These are phyloP conservation scores for Prenolepis imparis DNA, from an alignment of 2,888 invertebrate species.

Conservation along the genomic window DNA sequence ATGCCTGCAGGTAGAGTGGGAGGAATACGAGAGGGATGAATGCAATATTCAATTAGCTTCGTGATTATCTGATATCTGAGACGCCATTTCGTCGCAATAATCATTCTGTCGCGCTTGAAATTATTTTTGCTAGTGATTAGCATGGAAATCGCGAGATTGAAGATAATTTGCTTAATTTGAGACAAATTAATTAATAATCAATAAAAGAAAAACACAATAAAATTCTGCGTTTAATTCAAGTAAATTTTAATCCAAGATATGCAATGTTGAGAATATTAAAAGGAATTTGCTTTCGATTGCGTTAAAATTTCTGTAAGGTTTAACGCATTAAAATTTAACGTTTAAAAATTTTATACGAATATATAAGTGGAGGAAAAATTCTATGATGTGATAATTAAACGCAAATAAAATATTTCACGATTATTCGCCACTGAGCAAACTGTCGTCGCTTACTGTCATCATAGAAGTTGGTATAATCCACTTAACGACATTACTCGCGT, in stretches of 20 bases:
- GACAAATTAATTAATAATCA: background rate
- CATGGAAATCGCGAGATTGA: background rate
- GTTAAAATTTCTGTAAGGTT: background rate
- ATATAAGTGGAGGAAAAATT: background rate
- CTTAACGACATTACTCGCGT: conserved; percentile 25
- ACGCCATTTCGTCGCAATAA: conserved; percentile 48
- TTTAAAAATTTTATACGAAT: background rate
- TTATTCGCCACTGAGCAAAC: background rate
- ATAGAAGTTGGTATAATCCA: conserved; percentile 19
- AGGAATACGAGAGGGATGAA: conserved; percentile 9
- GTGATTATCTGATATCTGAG: conserved; percentile 66
- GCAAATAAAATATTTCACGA: background rate
- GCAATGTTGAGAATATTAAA: background rate
- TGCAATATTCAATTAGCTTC: conserved; percentile 37
- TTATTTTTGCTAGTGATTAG: background rate
- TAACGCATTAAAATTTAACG: background rate
- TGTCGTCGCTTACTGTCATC: background rate
- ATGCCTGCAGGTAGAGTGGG: background rate
- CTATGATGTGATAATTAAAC: background rate
- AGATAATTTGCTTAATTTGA: background rate
- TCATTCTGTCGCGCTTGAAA: background rate
- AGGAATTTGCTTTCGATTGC: too few species aligned
- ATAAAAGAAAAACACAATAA: background rate
- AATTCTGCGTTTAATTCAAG: background rate
- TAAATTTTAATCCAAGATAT: background rate